These are phyloP conservation scores for Orthosia gracilis DNA, from an alignment of 2,888 invertebrate species.

Conservation along the genomic window DNA sequence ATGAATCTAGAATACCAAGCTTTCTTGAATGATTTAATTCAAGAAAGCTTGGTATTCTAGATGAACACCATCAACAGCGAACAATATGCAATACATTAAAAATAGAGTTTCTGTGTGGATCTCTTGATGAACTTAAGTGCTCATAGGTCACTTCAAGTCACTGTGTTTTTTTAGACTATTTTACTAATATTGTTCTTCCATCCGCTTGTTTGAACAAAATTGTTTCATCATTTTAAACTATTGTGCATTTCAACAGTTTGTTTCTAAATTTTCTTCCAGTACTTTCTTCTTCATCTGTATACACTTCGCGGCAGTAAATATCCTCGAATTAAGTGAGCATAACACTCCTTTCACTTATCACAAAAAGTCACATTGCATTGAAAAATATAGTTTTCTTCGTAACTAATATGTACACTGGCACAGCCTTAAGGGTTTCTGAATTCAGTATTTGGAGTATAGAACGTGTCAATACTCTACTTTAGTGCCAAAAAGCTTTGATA, in stretches of 20 bases:
- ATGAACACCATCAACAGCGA: background rate
- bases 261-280: background rate
- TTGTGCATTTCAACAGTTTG: background rate
- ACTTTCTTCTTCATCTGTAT: background rate
- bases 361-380: conserved; percentile 38
- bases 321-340: conserved; percentile 31
- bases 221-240: background rate
- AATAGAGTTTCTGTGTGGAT: too few relatives aligned
- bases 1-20: too few relatives aligned
- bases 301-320: conserved; percentile 3
- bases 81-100: background rate
- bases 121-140: background rate
- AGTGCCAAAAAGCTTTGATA: too few relatives aligned
- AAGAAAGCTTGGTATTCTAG: background rate
- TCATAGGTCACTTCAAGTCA: background rate
- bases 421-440: conserved; percentile 41
- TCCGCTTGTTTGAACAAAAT: background rate
- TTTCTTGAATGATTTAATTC: too few relatives aligned
- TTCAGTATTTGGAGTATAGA: too few relatives aligned
- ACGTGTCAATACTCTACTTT: too few relatives aligned
- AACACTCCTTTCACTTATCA: conserved; percentile 41
- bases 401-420: conserved; percentile 68
- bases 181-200: background rate
- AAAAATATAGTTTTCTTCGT: conserved; percentile 58
- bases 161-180: background rate